phyloP scores from a whole-genome alignment of 2,113 vertebrate genomes.

The Gasterosteus aculeatus region DNA sequence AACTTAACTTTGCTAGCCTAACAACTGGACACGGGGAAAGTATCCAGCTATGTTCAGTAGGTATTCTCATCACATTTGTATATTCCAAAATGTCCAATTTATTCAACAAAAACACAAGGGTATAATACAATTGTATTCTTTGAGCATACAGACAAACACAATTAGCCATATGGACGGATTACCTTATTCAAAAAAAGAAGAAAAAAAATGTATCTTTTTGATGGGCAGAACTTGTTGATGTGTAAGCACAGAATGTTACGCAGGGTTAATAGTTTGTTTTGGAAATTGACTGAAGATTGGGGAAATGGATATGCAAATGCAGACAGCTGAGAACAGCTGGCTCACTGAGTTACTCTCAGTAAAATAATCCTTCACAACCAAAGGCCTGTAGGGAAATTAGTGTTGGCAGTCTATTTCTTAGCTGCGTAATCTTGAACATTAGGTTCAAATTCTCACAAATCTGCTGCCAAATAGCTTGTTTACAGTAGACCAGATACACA shows the following conservation, averaged over 20 bases:
- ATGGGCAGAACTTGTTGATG: background rate
- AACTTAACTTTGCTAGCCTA: background rate
- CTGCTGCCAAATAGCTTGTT: conserved; percentile 19
- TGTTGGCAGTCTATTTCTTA: background rate
- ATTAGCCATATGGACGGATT: no score
- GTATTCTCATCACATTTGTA: background rate
- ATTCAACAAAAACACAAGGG: background rate
- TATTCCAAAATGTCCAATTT: background rate
- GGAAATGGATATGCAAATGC: background rate
- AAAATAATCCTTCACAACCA: background rate
- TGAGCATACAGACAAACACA: background rate
- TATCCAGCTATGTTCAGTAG: background rate
- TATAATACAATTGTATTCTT: background rate
- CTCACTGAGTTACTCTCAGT: background rate
- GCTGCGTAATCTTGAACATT: background rate
- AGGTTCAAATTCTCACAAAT: conserved; percentile 29
- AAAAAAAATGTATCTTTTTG: background rate
- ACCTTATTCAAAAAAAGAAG: no score
- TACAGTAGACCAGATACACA: background rate
- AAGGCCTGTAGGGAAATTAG: background rate
- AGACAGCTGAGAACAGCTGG: background rate
- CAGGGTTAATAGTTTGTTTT: background rate
- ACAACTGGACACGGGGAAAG: background rate
- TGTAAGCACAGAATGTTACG: background rate
- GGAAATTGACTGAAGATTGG: background rate